Evolutionary conservation across 2,113 vertebrate genomes (phyloP).

Genomic region (Istiophorus platypterus): DNA sequence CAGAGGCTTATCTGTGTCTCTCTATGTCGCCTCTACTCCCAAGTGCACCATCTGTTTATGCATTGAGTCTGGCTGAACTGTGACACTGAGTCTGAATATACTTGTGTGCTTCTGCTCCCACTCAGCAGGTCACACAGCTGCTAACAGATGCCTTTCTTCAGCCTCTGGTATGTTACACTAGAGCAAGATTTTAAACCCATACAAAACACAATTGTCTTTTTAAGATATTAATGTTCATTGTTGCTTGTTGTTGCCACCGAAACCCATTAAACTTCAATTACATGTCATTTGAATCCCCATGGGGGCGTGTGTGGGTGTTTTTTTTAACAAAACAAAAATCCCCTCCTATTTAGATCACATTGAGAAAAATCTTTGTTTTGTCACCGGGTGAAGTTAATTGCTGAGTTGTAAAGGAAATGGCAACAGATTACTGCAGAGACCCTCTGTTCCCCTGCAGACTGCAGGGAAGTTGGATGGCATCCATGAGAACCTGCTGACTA

Average conservation of each 20-base stretch:
- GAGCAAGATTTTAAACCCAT: slow-evolving; percentile 40
- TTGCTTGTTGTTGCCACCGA: slow-evolving; percentile 61
- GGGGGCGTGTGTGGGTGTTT: slow-evolving; percentile 30
- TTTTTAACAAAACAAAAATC: slow-evolving; percentile 67
- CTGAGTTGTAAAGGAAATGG: slow-evolving; percentile 70
- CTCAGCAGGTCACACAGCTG: slow-evolving; percentile 56
- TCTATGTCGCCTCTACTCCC: slow-evolving; percentile 58
- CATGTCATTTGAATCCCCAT: slow-evolving; percentile 62
- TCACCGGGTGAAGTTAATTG: slow-evolving; percentile 75
- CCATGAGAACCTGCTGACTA: slow-evolving; percentile 77
- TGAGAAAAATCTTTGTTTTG: slow-evolving; percentile 72
- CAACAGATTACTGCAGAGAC: slow-evolving; percentile 71
- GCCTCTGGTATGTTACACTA: slow-evolving; percentile 30
- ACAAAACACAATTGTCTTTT: slow-evolving; percentile 45
- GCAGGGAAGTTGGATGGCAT: slow-evolving; percentile 69
- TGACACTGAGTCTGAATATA: slow-evolving; percentile 58
- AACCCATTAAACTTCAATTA: slow-evolving; percentile 77
- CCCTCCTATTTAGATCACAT: slow-evolving; percentile 59
- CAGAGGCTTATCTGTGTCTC: slow-evolving; percentile 65
- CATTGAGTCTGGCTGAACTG: slow-evolving; percentile 55
- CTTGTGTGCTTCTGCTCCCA: slow-evolving; percentile 42
- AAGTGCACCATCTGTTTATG: slow-evolving; percentile 73
- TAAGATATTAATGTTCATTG: slow-evolving; percentile 69
- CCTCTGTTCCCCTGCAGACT: slow-evolving; percentile 71
- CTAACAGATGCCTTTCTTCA: slow-evolving; percentile 42